Conservation (phyloP, 2,888 invertebrate genomes). For the Tipula helvola region DNA sequence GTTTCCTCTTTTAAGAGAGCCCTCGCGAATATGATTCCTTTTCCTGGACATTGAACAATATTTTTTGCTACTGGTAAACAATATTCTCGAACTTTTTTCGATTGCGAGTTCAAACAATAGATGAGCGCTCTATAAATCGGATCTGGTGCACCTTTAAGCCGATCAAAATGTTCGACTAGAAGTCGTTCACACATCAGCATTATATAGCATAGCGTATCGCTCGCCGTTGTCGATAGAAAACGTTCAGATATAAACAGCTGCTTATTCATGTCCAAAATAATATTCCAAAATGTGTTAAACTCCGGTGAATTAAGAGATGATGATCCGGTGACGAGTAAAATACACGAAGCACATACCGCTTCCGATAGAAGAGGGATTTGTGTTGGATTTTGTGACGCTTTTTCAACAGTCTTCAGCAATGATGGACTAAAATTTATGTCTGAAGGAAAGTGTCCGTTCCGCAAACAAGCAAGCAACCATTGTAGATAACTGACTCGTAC, state of each 20-base stretch:
- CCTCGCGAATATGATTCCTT: slow-evolving; percentile 48
- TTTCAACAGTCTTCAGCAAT: slow-evolving; percentile 58
- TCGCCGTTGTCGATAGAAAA: slow-evolving; percentile 54
- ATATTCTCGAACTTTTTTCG: slow-evolving; percentile 46
- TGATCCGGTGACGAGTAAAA: slow-evolving; percentile 50
- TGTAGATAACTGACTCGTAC: slow-evolving; percentile 70
- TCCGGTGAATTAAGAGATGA: slow-evolving; percentile 22
- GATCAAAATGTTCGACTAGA: slow-evolving; percentile 53
- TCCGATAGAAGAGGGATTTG: slow-evolving; percentile 59
- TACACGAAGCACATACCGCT: slow-evolving; percentile 53
- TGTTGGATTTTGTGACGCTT: slow-evolving; percentile 59
- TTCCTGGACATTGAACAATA: slow-evolving; percentile 44
- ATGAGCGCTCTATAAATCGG: slow-evolving; percentile 61
- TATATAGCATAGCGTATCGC: slow-evolving; percentile 59
- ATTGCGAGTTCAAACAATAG: slow-evolving; percentile 50
- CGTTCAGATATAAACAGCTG: slow-evolving; percentile 74
- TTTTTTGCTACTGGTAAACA: slow-evolving; percentile 48
- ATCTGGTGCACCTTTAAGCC: slow-evolving; percentile 50
- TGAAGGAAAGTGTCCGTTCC: slow-evolving; percentile 38
- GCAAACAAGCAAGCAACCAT: slow-evolving; percentile 55
- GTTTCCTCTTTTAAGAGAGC: slow-evolving; percentile 53
- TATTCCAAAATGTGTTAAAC: slow-evolving; percentile 44
- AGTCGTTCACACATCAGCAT: slow-evolving; percentile 61
- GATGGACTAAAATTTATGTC: slow-evolving; percentile 43
- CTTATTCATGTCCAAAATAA: slow-evolving; percentile 61